Conservation (phyloP, 2,888 invertebrate species). For the Cryptus armator region DNA sequence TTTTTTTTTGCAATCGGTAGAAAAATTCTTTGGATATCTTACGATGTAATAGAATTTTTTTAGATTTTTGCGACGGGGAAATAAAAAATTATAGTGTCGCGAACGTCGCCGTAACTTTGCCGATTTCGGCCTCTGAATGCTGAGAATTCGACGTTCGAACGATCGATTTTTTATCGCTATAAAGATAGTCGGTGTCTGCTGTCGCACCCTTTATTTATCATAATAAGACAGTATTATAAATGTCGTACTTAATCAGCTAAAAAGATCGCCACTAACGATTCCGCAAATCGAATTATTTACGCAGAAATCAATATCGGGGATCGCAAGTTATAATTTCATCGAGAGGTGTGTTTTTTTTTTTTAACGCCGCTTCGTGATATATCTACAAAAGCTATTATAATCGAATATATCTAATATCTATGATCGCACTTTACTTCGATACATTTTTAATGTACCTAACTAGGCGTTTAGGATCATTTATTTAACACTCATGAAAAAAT, state of each 20-base stretch:
- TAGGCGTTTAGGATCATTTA: conserved; percentile 26
- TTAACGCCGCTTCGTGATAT: conserved; percentile 4
- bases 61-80: too few relatives aligned
- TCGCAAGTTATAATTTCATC: conserved; percentile 21
- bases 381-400: conserved; percentile 56
- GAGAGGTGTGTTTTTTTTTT: neutral
- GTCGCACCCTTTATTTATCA: conserved; percentile 52
- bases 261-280: conserved; percentile 36
- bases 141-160: too few relatives aligned
- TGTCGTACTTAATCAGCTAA: conserved; percentile 52
- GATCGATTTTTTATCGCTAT: too few relatives aligned
- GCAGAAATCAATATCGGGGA: conserved; percentile 41
- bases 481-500: conserved; percentile 34
- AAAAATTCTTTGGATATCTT: too few relatives aligned
- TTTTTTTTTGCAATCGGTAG: too few relatives aligned
- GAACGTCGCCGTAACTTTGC: too few relatives aligned
- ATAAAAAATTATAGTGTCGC: too few relatives aligned
- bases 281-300: neutral
- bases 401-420: conserved; percentile 34
- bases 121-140: too few relatives aligned
- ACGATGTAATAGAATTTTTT: too few relatives aligned
- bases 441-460: neutral
- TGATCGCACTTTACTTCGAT: conserved; percentile 3
- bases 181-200: neutral
- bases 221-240: conserved; percentile 65